phyloP scores from a whole-genome alignment of 2,888 invertebrate genomes.

The Hydrotaea diabolus region DNA sequence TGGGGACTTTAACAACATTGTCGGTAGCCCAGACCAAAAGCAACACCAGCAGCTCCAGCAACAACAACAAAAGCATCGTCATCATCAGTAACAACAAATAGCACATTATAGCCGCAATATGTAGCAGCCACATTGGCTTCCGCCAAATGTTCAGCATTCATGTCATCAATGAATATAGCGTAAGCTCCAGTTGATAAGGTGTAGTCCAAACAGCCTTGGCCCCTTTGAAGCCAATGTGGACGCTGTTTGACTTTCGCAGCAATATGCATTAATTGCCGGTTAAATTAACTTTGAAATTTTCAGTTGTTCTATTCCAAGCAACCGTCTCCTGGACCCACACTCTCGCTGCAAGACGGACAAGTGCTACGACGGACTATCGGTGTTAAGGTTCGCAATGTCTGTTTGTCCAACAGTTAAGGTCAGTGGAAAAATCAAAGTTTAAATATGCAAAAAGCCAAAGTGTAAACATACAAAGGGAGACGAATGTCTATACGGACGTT shows the following conservation, averaged over 20 bases:
- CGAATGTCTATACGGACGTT: too few species aligned
- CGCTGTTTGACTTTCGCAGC: constrained; percentile 39
- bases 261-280: constrained; percentile 78
- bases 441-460: constrained; percentile 67
- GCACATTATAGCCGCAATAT: constrained; percentile 45
- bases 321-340: too few species aligned
- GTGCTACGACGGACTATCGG: not conserved
- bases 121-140: constrained; percentile 16
- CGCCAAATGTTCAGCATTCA: constrained; percentile 40
- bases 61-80: constrained; percentile 72
- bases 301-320: too few species aligned
- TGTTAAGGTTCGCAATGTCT: constrained; percentile 10
- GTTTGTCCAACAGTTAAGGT: constrained; percentile 47
- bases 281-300: constrained; percentile 76
- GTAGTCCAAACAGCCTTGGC: not conserved
- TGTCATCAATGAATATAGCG: constrained; percentile 63
- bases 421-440: constrained; percentile 68
- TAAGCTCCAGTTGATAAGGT: constrained; percentile 34
- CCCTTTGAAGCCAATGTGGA: not conserved
- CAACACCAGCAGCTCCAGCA: too few species aligned
- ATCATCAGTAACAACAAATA: constrained; percentile 70
- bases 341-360: not conserved
- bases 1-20: constrained; percentile 62
- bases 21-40: constrained; percentile 25
- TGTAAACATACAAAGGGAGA: constrained; percentile 58